Evolutionary conservation across 2,888 invertebrate species (phyloP).

Genomic region (Agonopterix arenella): DNA sequence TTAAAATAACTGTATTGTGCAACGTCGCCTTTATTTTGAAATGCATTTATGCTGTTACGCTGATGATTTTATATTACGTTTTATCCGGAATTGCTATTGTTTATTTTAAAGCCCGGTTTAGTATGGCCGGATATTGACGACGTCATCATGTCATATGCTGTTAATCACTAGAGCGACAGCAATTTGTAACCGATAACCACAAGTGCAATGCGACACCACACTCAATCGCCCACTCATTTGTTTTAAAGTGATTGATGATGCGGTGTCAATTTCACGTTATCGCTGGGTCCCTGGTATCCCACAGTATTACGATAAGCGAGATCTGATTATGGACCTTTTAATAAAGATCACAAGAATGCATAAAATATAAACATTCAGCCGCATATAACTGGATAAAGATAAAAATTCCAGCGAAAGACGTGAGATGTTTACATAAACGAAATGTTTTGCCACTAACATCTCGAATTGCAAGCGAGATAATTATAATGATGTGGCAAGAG

Average conservation of each 20-base stretch:
- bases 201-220: constrained; percentile 59
- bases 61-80: constrained; percentile 31
- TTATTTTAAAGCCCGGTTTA: constrained; percentile 10
- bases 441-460: too few relatives aligned
- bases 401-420: too few relatives aligned
- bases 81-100: constrained; percentile 25
- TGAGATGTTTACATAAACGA: too few relatives aligned
- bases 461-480: too few relatives aligned
- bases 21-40: constrained; percentile 29
- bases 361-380: too few relatives aligned
- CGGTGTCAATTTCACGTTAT: constrained; percentile 61
- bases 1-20: constrained; percentile 1
- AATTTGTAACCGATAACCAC: constrained; percentile 68
- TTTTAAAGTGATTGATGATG: constrained; percentile 58
- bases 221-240: constrained; percentile 56
- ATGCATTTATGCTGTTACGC: constrained; percentile 31
- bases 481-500: too few relatives aligned
- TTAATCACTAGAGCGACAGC: constrained; percentile 57
- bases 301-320: neutral
- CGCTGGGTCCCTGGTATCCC: constrained; percentile 33
- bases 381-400: too few relatives aligned
- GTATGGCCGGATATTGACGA: neutral
- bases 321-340: too few relatives aligned
- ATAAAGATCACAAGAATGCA: too few relatives aligned
- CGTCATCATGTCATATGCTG: constrained; percentile 29